phyloP scores from a whole-genome alignment of 2,888 invertebrate genomes.

The Harpalus rubripes region DNA sequence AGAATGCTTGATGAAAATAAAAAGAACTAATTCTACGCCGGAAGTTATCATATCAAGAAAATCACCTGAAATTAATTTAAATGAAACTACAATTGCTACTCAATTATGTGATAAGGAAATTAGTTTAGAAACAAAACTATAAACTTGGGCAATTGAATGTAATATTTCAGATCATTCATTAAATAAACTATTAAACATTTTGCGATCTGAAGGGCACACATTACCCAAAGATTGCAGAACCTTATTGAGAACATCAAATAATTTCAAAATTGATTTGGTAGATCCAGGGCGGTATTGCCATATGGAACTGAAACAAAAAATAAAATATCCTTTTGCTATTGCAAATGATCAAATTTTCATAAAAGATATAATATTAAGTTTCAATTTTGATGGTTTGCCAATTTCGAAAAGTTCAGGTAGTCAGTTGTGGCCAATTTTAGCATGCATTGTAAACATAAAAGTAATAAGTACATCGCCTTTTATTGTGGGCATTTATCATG shows the following conservation, averaged over 20 bases:
- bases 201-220: not conserved
- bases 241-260: constrained; percentile 2
- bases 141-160: constrained; percentile 3
- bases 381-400: not conserved
- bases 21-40: no score
- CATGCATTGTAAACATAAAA: not conserved
- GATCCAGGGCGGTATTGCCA: constrained; percentile 5
- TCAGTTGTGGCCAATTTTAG: not conserved
- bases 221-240: not conserved
- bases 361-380: not conserved
- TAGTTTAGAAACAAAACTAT: constrained; percentile 5
- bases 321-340: not conserved
- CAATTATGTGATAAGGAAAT: not conserved
- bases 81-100: no score
- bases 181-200: not conserved
- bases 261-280: constrained; percentile 16
- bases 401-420: not conserved
- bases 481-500: not conserved
- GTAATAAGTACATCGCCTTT: not conserved
- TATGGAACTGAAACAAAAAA: not conserved
- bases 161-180: not conserved
- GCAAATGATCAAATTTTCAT: not conserved
- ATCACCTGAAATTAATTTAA: no score
- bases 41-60: no score
- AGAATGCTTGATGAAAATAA: no score